Percentiles rank a stretch among this genome's conserved stretches.
Evolutionary conservation across 1,140 invertebrate species (phyloP).

Genomic region (Panagrolaimus sp.): DNA sequence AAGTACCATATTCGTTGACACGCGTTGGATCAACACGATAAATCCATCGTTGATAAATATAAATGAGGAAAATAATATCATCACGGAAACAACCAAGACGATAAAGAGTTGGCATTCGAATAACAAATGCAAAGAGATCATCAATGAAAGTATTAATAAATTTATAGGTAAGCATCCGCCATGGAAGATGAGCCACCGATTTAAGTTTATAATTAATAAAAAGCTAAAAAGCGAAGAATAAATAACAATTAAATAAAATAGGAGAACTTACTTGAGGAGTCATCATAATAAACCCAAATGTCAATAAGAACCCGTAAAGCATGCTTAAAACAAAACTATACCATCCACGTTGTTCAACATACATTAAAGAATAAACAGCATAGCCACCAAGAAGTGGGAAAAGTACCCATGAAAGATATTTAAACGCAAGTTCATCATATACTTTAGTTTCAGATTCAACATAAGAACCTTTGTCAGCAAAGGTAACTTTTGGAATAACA

Average conservation of each 20-base stretch:
- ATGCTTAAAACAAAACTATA: conserved; percentile 63
- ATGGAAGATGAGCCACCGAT: conserved; percentile 91
- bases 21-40: conserved; percentile 87
- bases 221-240: conserved; percentile 79
- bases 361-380: conserved; percentile 89
- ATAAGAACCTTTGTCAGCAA: conserved; percentile 92
- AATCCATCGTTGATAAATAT: conserved; percentile 93
- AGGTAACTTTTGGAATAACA: conserved; percentile 72
- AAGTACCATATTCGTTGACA: conserved; percentile 66
- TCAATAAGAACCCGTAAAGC: conserved; percentile 94
- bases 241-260: too few relatives aligned
- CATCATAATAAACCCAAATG: too few relatives aligned
- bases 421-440: conserved; percentile 89
- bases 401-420: conserved; percentile 86
- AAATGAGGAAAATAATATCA: conserved; percentile 90
- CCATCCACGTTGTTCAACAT: conserved; percentile 85
- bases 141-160: conserved; percentile 99
- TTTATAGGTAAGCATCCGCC: conserved; percentile 88
- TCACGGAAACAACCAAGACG: conserved; percentile 91
- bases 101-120: conserved; percentile 95
- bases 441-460: conserved; percentile 85
- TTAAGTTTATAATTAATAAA: conserved; percentile 98
- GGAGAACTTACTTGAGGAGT: too few relatives aligned
- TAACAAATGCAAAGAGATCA: conserved; percentile 96
- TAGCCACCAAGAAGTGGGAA: conserved; percentile 87